phyloP scores from a whole-genome alignment of 2,888 invertebrate genomes.

The Orthosia gracilis region DNA sequence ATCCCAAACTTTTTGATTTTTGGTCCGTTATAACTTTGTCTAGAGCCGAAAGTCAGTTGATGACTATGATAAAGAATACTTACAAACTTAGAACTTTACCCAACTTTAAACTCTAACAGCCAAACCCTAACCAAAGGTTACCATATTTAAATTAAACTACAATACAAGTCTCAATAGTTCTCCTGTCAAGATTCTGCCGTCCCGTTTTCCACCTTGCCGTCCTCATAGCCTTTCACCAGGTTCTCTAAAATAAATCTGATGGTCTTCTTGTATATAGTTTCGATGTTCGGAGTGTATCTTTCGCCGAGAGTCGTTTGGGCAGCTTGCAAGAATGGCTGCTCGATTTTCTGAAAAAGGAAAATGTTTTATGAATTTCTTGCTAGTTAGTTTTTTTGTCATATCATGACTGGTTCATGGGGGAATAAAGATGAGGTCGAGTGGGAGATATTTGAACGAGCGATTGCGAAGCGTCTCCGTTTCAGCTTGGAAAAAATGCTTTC shows the following conservation, averaged over 20 bases:
- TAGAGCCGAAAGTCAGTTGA: too few species aligned
- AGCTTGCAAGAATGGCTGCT: constrained; percentile 96
- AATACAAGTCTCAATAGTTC: neutral
- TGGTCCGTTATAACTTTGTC: too few species aligned
- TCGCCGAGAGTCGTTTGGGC: constrained; percentile 96
- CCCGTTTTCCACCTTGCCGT: constrained; percentile 73
- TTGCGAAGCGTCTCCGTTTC: too few species aligned
- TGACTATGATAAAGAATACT: too few species aligned
- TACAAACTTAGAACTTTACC: neutral
- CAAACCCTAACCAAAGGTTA: constrained; percentile 18
- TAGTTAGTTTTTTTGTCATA: too few species aligned
- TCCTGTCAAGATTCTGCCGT: constrained; percentile 68
- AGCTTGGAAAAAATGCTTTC: too few species aligned
- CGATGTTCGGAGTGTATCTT: constrained; percentile 97
- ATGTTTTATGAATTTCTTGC: neutral
- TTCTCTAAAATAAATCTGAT: constrained; percentile 97
- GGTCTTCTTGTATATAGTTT: constrained; percentile 96
- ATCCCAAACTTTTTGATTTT: too few species aligned
- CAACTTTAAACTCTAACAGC: neutral
- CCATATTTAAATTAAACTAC: constrained; percentile 4
- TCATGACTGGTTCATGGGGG: too few species aligned
- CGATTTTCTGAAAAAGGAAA: constrained; percentile 94
- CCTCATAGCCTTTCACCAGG: constrained; percentile 94
- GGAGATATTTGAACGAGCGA: too few species aligned
- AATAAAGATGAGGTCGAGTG: too few species aligned